A percentile compares a stretch with the other conserved stretches of the same genome.
Evolutionary conservation across 2,113 vertebrate species (phyloP).

Genomic region (Tor tambroides): DNA sequence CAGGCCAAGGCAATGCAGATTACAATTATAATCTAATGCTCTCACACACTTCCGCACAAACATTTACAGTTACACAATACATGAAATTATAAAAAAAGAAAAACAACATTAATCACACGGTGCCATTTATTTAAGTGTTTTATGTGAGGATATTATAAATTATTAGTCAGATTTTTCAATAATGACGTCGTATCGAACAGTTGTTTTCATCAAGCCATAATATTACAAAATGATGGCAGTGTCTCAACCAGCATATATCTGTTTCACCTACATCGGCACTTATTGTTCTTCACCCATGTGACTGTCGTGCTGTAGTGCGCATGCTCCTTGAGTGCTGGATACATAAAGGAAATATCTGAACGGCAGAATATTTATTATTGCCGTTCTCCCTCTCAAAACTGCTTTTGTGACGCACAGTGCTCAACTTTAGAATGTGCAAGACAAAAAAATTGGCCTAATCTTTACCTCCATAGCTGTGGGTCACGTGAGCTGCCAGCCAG

Average conservation of each 20-base stretch:
- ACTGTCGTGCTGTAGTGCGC: slow-evolving; percentile 1
- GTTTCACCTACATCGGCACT: slow-evolving; percentile 23
- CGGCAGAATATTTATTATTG: not conserved
- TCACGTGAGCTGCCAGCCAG: not conserved
- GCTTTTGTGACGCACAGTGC: not conserved
- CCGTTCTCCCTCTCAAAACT: not conserved
- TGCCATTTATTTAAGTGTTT: not conserved
- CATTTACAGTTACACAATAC: not conserved
- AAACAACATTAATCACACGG: not conserved
- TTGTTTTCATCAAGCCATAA: not conserved
- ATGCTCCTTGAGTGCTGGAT: not conserved
- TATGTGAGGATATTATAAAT: not conserved
- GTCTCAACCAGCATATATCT: not conserved
- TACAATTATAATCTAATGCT: not conserved
- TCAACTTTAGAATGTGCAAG: not conserved
- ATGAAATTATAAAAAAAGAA: not conserved
- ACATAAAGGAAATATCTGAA: not conserved
- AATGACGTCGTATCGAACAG: not conserved
- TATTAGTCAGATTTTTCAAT: not conserved
- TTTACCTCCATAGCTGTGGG: not conserved
- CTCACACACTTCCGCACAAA: not conserved
- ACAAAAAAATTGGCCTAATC: not conserved
- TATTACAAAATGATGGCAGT: slow-evolving; percentile 2
- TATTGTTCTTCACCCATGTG: slow-evolving; percentile 55
- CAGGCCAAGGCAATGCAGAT: not conserved